phyloP scores from a whole-genome alignment of 2,113 vertebrate species.

The Mormyrus lacerda region DNA sequence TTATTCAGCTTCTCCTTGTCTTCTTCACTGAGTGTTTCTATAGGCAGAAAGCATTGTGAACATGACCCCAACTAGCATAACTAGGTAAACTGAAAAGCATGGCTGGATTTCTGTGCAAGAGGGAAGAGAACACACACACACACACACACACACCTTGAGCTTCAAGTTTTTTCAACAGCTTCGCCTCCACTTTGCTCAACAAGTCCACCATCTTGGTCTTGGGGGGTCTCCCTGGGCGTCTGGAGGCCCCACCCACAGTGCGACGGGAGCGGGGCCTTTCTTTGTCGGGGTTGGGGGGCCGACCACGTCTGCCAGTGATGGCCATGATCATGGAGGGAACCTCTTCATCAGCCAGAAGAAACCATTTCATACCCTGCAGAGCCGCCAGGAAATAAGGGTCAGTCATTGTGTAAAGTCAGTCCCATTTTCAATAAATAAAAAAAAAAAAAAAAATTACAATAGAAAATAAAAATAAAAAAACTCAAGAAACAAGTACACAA shows the following conservation, averaged over 20 bases:
- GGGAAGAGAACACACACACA: background rate
- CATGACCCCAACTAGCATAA: background rate
- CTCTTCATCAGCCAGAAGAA: slow-evolving; percentile 79
- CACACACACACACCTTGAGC: slow-evolving; percentile 68
- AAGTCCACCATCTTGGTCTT: slow-evolving; percentile 77
- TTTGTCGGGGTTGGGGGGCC: slow-evolving; percentile 86
- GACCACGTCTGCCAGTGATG: slow-evolving; percentile 87
- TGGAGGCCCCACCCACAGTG: slow-evolving; percentile 52
- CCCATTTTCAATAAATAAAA: background rate
- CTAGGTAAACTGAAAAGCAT: background rate
- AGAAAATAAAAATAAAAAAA: background rate
- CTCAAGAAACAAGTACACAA: background rate
- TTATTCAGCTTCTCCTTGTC: slow-evolving; percentile 83
- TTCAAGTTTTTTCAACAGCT: slow-evolving; percentile 74
- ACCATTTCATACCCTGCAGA: slow-evolving; percentile 77
- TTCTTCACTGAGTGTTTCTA: slow-evolving; percentile 81
- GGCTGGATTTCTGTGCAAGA: background rate
- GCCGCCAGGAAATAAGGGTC: background rate
- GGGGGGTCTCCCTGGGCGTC: slow-evolving; percentile 78
- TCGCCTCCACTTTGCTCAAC: slow-evolving; percentile 78
- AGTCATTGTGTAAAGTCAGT: background rate
- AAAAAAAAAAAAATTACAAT: background rate
- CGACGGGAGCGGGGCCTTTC: slow-evolving; percentile 57
- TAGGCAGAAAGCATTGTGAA: background rate
- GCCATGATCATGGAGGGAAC: slow-evolving; percentile 92